A percentile compares a stretch with the other conserved stretches of the same genome.
Conservation (phyloP, 2,113 vertebrate genomes). For the Hippocampus guttulatus region DNA sequence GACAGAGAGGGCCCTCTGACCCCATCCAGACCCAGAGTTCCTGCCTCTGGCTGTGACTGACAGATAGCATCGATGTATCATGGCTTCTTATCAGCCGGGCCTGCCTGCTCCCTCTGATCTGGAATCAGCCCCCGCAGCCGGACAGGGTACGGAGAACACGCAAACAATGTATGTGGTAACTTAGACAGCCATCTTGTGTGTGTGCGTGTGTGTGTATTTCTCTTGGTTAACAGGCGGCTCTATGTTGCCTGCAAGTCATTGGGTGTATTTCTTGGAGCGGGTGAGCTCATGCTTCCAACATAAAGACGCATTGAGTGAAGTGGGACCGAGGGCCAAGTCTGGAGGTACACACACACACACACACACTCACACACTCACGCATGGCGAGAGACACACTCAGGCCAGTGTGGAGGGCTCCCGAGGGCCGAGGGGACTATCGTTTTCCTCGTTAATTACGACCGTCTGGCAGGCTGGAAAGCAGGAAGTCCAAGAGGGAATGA, state of each 20-base stretch:
- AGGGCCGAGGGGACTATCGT: slow-evolving; percentile 75
- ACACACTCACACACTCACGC: slow-evolving; percentile 30
- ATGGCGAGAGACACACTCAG: slow-evolving; percentile 37
- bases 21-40: slow-evolving; percentile 44
- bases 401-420: slow-evolving; percentile 69
- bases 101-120: slow-evolving; percentile 48
- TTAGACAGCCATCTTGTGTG: neutral
- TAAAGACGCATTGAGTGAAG: slow-evolving; percentile 75
- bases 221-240: slow-evolving; percentile 49
- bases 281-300: slow-evolving; percentile 74
- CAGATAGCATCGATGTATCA: slow-evolving; percentile 71
- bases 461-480: slow-evolving; percentile 76
- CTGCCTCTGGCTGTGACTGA: slow-evolving; percentile 67
- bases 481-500: slow-evolving; percentile 67
- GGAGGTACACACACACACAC: slow-evolving; percentile 50
- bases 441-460: slow-evolving; percentile 78
- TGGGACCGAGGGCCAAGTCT: slow-evolving; percentile 67
- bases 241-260: slow-evolving; percentile 66
- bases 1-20: slow-evolving; percentile 35
- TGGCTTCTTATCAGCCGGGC: slow-evolving; percentile 60
- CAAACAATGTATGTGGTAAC: slow-evolving; percentile 13
- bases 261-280: slow-evolving; percentile 66
- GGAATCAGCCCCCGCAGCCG: slow-evolving; percentile 37
- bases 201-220: slow-evolving; percentile 31
- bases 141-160: slow-evolving; percentile 31